These are phyloP conservation scores for Sinonovacula constricta DNA, from an alignment of 1,140 invertebrate genomes.

Conservation along the genomic window DNA sequence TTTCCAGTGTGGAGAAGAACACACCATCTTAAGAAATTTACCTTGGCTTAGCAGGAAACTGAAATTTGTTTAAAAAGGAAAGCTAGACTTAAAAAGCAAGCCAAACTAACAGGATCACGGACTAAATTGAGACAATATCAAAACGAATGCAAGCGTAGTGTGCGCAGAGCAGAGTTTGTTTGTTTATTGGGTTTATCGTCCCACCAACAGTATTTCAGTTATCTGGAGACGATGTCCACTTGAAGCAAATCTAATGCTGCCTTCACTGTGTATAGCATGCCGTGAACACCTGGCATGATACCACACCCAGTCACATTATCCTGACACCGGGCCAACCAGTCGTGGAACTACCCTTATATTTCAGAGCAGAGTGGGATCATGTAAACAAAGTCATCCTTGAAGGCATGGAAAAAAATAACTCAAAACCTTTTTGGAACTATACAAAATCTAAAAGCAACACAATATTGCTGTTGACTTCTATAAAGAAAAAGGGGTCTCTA, in stretches of 20 bases:
- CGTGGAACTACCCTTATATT: no score
- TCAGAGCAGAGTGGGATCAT: conserved; percentile 48
- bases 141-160: conserved; percentile 41
- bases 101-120: conserved; percentile 7
- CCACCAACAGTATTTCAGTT: no score
- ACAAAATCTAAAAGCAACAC: conserved; percentile 43
- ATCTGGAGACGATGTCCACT: no score
- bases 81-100: conserved; percentile 29
- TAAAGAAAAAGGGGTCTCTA: conserved; percentile 25
- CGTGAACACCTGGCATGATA: no score
- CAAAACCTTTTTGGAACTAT: no score
- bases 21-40: conserved; percentile 30
- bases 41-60: conserved; percentile 35
- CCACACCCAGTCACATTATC: no score
- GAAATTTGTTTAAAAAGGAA: conserved; percentile 25
- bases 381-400: conserved; percentile 43
- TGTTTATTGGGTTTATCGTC: no score
- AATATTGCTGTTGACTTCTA: conserved; percentile 48
- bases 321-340: no score
- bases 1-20: neutral
- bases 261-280: no score
- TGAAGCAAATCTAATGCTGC: no score
- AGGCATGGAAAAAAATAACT: conserved; percentile 45
- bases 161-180: no score
- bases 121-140: conserved; percentile 17